Percentiles rank a stretch among this genome's conserved stretches.
Evolutionary conservation across 2,888 invertebrate species (phyloP).

Genomic region (Phlogophora meticulosa): DNA sequence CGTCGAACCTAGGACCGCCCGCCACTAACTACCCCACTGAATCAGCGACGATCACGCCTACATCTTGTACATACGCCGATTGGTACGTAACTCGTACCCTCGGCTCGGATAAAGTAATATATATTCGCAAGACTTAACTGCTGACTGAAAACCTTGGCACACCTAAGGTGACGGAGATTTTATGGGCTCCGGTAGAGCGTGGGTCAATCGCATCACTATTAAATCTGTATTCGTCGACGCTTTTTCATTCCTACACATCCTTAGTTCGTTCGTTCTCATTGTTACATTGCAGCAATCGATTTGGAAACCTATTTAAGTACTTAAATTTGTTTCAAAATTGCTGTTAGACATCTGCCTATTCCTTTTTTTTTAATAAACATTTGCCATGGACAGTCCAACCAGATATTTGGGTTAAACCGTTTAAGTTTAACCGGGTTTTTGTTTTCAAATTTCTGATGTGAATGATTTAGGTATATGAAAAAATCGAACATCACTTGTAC

Average conservation of each 20-base stretch:
- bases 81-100: constrained; percentile 86
- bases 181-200: constrained; percentile 57
- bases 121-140: constrained; percentile 82
- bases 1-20: constrained; percentile 89
- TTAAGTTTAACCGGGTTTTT: no score
- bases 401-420: neutral
- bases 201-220: constrained; percentile 60
- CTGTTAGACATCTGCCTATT: neutral
- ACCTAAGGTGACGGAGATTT: constrained; percentile 68
- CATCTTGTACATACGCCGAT: constrained; percentile 90
- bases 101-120: constrained; percentile 86
- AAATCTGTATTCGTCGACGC: constrained; percentile 44
- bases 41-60: constrained; percentile 91
- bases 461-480: no score
- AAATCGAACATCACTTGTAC: no score
- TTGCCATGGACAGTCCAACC: neutral
- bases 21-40: constrained; percentile 90
- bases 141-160: constrained; percentile 79
- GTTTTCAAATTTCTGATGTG: no score
- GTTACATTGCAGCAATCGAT: constrained; percentile 2
- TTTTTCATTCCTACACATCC: constrained; percentile 31
- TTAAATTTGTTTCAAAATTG: neutral
- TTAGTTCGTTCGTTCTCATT: constrained; percentile 5
- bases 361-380: neutral
- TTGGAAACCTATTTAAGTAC: neutral